Evolutionary conservation across 37 sponge, comb jelly and placozoan genomes (phyloP).

Genomic region (Chondrosia reniformis): DNA sequence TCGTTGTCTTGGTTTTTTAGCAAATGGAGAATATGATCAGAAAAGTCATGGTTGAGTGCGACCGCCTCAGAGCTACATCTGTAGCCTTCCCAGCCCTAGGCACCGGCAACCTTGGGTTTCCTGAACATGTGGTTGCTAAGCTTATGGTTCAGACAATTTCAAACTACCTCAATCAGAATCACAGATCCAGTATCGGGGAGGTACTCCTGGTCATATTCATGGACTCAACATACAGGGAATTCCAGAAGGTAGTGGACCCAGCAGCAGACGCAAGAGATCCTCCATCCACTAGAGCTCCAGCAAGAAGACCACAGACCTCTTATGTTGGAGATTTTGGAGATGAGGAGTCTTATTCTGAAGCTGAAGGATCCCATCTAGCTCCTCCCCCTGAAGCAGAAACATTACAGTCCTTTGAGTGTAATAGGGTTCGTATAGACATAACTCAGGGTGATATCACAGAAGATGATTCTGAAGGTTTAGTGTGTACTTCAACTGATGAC

Average conservation of each 20-base stretch:
- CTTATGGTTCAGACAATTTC: neutral
- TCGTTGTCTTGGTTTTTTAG: neutral
- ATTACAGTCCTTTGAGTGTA: neutral
- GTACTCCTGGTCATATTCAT: slow-evolving; percentile 16
- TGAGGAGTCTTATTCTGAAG: neutral
- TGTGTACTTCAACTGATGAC: slow-evolving; percentile 36
- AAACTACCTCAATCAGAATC: neutral
- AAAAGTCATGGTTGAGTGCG: slow-evolving; percentile 15
- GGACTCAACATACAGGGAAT: neutral
- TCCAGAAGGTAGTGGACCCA: neutral
- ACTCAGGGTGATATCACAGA: slow-evolving; percentile 52
- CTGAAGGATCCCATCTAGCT: neutral
- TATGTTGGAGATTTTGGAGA: neutral
- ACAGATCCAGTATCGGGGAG: neutral
- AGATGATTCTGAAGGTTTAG: slow-evolving; percentile 43
- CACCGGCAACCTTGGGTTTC: slow-evolving; percentile 11
- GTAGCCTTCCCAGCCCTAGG: slow-evolving; percentile 10
- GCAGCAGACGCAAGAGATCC: neutral
- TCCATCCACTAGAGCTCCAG: neutral
- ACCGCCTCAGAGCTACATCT: neutral
- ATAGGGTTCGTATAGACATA: slow-evolving; percentile 24
- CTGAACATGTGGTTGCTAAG: neutral
- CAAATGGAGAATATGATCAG: neutral
- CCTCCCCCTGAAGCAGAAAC: neutral
- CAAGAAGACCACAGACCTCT: neutral